Evolutionary conservation across 2,113 vertebrate species (phyloP).

Genomic region (Patagioenas fasciata): DNA sequence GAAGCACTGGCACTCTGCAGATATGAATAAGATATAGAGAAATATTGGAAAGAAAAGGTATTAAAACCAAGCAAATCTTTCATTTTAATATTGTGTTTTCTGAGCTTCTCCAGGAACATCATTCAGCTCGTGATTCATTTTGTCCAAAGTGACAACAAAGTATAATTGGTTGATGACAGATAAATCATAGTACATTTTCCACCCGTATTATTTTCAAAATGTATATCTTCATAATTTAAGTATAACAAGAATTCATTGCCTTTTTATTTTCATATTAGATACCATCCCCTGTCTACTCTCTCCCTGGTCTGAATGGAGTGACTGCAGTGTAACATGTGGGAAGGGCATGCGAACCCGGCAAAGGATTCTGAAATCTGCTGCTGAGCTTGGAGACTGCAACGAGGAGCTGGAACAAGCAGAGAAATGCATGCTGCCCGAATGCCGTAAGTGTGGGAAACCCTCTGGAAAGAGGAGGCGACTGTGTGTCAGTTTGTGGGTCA

Average conservation of each 20-base stretch:
- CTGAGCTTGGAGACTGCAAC: slow-evolving; percentile 93
- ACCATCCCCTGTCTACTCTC: slow-evolving; percentile 96
- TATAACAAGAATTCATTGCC: neutral
- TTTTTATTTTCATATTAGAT: slow-evolving; percentile 73
- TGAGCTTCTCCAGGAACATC: neutral
- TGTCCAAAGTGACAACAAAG: neutral
- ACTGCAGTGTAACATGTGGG: slow-evolving; percentile 96
- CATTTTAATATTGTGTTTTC: neutral
- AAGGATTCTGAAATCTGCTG: slow-evolving; percentile 91
- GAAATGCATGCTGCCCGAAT: slow-evolving; percentile 98
- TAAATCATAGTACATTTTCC: neutral
- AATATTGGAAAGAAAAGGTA: neutral
- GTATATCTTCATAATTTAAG: neutral
- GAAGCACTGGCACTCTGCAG: neutral
- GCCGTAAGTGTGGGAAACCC: slow-evolving; percentile 82
- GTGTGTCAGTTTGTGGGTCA: neutral
- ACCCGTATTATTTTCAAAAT: neutral
- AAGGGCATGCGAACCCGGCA: slow-evolving; percentile 90
- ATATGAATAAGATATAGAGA: neutral
- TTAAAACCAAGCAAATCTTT: neutral
- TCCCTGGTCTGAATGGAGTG: slow-evolving; percentile 96
- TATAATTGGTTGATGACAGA: neutral
- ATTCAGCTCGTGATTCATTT: neutral
- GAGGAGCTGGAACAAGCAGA: slow-evolving; percentile 97
- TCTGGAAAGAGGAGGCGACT: neutral